phyloP scores from a whole-genome alignment of 2,113 vertebrate genomes.

The Prunella fulvescens region DNA sequence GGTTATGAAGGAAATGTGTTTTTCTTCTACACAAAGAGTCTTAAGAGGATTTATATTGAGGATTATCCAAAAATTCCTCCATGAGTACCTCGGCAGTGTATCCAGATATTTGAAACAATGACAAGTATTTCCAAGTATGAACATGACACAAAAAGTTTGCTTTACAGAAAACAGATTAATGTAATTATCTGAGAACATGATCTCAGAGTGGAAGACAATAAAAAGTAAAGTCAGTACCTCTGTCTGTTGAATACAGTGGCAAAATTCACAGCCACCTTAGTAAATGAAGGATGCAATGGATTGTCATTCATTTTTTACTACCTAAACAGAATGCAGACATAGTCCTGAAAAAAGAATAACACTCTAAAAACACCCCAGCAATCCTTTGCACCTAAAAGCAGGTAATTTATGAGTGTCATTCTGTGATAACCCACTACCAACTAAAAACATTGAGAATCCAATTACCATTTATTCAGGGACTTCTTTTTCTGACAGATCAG shows the following conservation, averaged over 20 bases:
- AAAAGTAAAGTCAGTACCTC: background rate
- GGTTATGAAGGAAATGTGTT: fast-evolving
- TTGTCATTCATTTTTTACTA: background rate
- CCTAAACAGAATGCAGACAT: background rate
- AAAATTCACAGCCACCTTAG: background rate
- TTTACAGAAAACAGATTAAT: background rate
- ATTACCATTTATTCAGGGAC: background rate
- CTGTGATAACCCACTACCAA: fast-evolving
- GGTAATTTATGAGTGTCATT: background rate
- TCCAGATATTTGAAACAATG: background rate
- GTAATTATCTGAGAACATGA: background rate
- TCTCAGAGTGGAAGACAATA: background rate
- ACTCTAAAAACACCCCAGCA: background rate
- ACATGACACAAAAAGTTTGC: background rate
- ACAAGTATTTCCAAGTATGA: background rate
- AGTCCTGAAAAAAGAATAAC: background rate
- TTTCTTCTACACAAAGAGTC: background rate
- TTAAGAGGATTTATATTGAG: background rate
- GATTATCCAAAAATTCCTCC: background rate
- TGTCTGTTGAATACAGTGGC: background rate
- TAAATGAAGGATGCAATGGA: background rate
- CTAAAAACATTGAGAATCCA: background rate
- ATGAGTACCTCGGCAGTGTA: background rate
- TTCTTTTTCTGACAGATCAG: background rate
- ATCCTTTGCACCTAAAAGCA: background rate